phyloP scores from a whole-genome alignment of 2,113 vertebrate genomes.

The Amblyopsis rosae region DNA sequence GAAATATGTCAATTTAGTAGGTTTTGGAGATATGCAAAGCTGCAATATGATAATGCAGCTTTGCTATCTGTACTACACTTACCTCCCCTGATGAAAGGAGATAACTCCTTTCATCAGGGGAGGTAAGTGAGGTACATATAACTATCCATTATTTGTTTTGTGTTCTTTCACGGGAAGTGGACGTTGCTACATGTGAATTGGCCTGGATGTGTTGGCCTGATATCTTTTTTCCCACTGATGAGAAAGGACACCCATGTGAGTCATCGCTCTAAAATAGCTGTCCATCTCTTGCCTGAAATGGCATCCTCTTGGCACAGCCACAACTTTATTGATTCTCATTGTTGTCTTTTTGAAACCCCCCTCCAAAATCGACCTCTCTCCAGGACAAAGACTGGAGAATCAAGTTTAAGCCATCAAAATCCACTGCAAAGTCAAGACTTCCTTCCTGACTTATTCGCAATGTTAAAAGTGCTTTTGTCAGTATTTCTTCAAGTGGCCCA shows the following conservation, averaged over 20 bases:
- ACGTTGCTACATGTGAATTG: slow-evolving; percentile 16
- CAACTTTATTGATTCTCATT: slow-evolving; percentile 28
- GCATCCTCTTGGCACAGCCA: not conserved
- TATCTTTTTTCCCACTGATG: not conserved
- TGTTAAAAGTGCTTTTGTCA: slow-evolving; percentile 4
- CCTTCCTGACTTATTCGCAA: slow-evolving; percentile 3
- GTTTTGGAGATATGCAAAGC: slow-evolving; percentile 1
- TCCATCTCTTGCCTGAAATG: slow-evolving; percentile 3
- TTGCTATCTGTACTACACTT: slow-evolving; percentile 2
- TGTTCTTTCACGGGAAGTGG: slow-evolving; percentile 19
- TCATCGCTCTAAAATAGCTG: slow-evolving; percentile 17
- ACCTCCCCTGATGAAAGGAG: slow-evolving; percentile 9
- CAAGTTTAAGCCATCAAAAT: not conserved
- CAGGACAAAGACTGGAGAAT: not conserved
- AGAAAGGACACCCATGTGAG: slow-evolving; percentile 14
- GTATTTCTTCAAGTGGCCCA: not conserved
- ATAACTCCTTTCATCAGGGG: slow-evolving; percentile 1
- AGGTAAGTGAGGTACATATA: not conserved
- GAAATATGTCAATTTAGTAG: slow-evolving; percentile 10
- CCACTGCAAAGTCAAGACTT: not conserved
- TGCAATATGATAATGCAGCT: slow-evolving; percentile 28
- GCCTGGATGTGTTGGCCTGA: slow-evolving; percentile 12
- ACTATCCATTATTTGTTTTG: slow-evolving; percentile 20
- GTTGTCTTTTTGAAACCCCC: slow-evolving; percentile 9
- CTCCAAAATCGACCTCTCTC: slow-evolving; percentile 15